A percentile compares a stretch with the other conserved stretches of the same genome.
These are phyloP conservation scores for Macaria notata DNA, from an alignment of 2,888 invertebrate genomes.

Conservation along the genomic window DNA sequence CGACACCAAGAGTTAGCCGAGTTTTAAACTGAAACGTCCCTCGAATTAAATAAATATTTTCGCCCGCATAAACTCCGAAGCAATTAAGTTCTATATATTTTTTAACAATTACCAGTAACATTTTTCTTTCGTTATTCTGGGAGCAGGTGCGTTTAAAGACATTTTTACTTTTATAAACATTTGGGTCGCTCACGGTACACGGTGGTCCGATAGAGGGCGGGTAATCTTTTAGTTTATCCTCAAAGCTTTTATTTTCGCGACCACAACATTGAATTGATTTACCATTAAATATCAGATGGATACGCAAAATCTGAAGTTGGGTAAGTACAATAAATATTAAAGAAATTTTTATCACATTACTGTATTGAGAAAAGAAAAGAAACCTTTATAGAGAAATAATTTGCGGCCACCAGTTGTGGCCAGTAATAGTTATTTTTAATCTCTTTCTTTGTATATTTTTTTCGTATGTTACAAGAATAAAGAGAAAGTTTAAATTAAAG, in stretches of 20 bases:
- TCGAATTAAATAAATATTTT: conserved; percentile 39
- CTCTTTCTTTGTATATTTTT: no score
- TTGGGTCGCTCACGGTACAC: conserved; percentile 34
- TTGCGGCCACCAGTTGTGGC: no score
- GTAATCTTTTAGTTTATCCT: not conserved
- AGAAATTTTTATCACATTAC: no score
- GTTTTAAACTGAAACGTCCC: conserved; percentile 26
- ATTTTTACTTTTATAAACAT: conserved; percentile 67
- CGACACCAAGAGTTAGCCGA: conserved; percentile 23
- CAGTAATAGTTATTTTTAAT: no score
- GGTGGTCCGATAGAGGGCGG: conserved; percentile 20
- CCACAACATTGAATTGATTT: not conserved
- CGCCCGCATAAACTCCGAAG: conserved; percentile 43
- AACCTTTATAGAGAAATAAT: no score
- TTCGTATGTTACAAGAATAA: no score
- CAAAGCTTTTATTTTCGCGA: not conserved
- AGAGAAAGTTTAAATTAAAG: no score
- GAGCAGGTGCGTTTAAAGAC: conserved; percentile 69
- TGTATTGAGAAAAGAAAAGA: no score
- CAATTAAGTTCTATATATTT: conserved; percentile 46
- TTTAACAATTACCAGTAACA: conserved; percentile 45
- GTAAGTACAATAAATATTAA: no score
- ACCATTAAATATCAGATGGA: not conserved
- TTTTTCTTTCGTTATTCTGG: conserved; percentile 46
- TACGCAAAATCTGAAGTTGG: no score